Base-by-base conservation (phyloP, 2,113 vertebrate species). In the Microcebus jonahi region DNA sequence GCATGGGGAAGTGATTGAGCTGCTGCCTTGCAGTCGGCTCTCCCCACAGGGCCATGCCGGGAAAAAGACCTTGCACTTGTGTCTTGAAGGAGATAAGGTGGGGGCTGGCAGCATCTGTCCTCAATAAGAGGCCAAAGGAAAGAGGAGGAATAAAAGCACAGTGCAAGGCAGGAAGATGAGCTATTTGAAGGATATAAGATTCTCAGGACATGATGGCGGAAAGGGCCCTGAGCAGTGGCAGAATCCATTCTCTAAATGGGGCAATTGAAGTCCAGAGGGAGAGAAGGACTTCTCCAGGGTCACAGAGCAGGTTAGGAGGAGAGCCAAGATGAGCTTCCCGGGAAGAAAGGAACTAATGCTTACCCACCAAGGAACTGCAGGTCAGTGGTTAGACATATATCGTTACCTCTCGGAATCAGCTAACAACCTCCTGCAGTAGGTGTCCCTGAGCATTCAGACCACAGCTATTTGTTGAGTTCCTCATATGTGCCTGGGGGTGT, bases 391-490 rank as follows among this genome's bases (percentile, higher is more conserved):
- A 63, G 73, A n/a, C 31, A 18, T 50, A 2, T 27, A n/a, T 77
- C 55, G 6, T 77, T 90, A 55, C 42, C 34, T 65, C 88, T 80
- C 50, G 77, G 75, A 29, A 73, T 63, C 20, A 71, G 67, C 93
- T 79, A 59, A 88, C 89, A 87, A 59, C 53, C 76, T 94, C 59
- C 71, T 73, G 20, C 42, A 94, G 84, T 83, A 90, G 71, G 21
- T 71, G 34, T 84, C 88, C 81, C 79, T 39, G 77, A 67, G 67
- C 67, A 90, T 29, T 87, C 85, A 88, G 75, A 53, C 85, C 95
- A 90, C 53, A 90, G 11, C 48, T 85, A 90, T 92, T 96, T 92
- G 92, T 18, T 96, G 65, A 94, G 88, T 84, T 87, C 50, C 82
- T 95, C 85, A 95, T 90, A 67, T 92, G 90, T 92, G 75, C 95